Evolutionary conservation across 1,140 invertebrate species (phyloP), one percentile per base, ranked within the genome.

Genomic region (Orussus abietinus): DNA sequence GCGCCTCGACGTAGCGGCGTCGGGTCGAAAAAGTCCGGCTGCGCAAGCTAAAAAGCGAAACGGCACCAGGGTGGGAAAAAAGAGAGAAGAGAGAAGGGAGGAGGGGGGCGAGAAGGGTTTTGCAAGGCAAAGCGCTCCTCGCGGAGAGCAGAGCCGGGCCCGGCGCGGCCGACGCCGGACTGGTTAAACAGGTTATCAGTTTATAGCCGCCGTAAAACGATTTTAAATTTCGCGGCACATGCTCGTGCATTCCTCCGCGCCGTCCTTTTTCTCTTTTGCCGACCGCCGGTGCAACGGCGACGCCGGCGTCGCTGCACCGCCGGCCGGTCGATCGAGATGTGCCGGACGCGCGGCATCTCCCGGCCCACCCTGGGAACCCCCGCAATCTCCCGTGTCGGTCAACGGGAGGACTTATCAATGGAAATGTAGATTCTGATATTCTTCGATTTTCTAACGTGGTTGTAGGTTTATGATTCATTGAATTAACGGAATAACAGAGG

Each of bases 151-250:
- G 3, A 11, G 17, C 20, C 28, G 19, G 4, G 14, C 11, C 6
- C 29, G 9, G n/a, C 13, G 10, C 41, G 17, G 17, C 20, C 21
- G 13, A 33, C 42, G 53, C 47, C 26, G 48, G 54, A 70, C 67
- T 67, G 65, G 65, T 69, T 64, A 66, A 67, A 68, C 66, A 57
- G 61, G 66, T 67, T 70, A 62, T 57, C 56, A 55, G 55, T 69
- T 67, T 69, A 69, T 66, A 53, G 58, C 59, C 48, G 57, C 52
- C 47, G 63, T 68, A 66, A 68, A 70, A 49, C 52, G 51, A 68
- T 64, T 70, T 70, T 70, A 67, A 68, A 68, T 67, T 70, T 70
- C 64, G 62, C 64, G 67, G 65, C 58, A 60, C 47, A 64, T 57
- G 50, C 39, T 35, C 17, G 43, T 51, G 45, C 58, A 59, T 62